A percentile compares a stretch with the other conserved stretches of the same genome.
Evolutionary conservation across 2,888 invertebrate genomes (phyloP).

Genomic region (Folsomia candida): DNA sequence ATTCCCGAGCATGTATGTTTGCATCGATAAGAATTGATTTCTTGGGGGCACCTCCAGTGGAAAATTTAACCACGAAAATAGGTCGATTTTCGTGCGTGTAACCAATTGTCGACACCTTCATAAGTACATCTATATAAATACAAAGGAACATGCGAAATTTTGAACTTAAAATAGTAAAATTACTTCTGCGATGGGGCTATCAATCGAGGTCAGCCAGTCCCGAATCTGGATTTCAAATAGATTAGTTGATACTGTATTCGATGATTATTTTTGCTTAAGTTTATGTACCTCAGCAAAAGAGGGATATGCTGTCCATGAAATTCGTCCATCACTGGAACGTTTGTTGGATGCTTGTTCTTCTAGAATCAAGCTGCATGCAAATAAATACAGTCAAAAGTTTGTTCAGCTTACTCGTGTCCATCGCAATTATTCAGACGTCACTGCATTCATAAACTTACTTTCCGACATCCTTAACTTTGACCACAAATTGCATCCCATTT

Average conservation of each 20-base stretch:
- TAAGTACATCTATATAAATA: no score
- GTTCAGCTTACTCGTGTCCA: not conserved
- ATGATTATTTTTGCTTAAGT: not conserved
- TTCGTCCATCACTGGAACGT: not conserved
- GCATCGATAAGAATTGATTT: constrained; percentile 35
- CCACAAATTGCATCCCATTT: constrained; percentile 22
- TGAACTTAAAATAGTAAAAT: no score
- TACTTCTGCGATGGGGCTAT: no score
- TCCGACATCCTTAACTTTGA: constrained; percentile 30
- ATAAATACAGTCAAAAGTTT: not conserved
- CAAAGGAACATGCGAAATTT: no score
- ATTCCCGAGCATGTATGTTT: constrained; percentile 65
- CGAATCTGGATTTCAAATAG: not conserved
- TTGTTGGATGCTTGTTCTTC: not conserved
- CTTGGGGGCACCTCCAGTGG: constrained; percentile 25
- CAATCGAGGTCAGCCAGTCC: not conserved
- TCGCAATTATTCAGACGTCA: no score
- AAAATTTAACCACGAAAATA: constrained; percentile 48
- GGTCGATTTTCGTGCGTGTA: constrained; percentile 45
- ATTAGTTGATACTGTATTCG: not conserved
- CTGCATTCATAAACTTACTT: no score
- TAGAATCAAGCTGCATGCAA: not conserved
- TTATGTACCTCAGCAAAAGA: not conserved
- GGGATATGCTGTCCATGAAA: not conserved
- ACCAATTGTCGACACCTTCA: constrained; percentile 46